Conservation (phyloP, 2,797 vertebrate species). For the Neostethus bicornis region DNA sequence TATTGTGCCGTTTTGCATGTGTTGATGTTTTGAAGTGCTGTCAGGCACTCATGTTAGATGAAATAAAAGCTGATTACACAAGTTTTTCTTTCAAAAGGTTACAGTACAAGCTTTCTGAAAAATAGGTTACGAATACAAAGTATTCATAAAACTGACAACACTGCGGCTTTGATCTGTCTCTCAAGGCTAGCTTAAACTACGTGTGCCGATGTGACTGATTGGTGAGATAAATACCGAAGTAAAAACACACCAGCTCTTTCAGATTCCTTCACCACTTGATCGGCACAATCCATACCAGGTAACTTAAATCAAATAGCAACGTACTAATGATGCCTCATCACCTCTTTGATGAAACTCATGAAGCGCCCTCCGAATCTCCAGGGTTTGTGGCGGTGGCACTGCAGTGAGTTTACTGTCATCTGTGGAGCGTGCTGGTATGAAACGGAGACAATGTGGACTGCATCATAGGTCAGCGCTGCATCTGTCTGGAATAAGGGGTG, state of each 20-base stretch:
- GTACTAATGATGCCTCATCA: conserved; percentile 68
- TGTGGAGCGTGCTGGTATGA: conserved; percentile 96
- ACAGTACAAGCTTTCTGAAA: conserved; percentile 63
- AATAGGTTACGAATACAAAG: conserved; percentile 65
- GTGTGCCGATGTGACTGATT: conserved; percentile 58
- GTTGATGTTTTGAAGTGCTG: conserved; percentile 63
- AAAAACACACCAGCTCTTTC: conserved; percentile 22
- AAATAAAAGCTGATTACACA: conserved; percentile 74
- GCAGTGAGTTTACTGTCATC: conserved; percentile 98
- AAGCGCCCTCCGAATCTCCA: conserved; percentile 98
- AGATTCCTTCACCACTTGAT: conserved; percentile 16
- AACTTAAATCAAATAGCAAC: conserved; percentile 33
- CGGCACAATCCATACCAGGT: conserved; percentile 29
- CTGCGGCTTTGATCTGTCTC: conserved; percentile 59
- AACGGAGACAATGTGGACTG: conserved; percentile 97
- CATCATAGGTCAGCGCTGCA: conserved; percentile 96
- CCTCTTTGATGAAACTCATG: conserved; percentile 99
- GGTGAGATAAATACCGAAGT: conserved; percentile 54
- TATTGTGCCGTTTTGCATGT: conserved; percentile 58
- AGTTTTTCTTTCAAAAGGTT: conserved; percentile 69
- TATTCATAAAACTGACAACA: conserved; percentile 65
- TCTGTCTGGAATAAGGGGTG: conserved; percentile 94
- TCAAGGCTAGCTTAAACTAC: conserved; percentile 52
- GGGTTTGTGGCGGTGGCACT: conserved; percentile 98
- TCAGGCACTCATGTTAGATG: conserved; percentile 70